phyloP scores from a whole-genome alignment of 2,888 invertebrate genomes.

The Petrolisthes cinctipes region DNA sequence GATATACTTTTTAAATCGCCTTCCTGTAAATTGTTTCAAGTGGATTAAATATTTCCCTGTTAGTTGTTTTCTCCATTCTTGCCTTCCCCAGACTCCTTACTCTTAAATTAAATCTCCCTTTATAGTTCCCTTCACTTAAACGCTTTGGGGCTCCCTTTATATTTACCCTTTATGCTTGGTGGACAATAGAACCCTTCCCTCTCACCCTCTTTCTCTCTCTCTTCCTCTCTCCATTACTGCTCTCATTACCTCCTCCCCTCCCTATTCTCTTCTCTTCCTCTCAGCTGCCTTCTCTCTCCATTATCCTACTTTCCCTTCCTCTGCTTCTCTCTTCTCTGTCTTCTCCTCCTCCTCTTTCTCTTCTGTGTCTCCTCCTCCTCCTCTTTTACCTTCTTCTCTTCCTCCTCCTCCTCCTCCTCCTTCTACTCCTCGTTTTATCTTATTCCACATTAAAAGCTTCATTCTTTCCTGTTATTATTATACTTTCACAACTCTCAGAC shows the following conservation, averaged over 20 bases:
- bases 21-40: too few species aligned
- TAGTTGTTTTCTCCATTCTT: too few species aligned
- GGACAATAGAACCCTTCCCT: neutral
- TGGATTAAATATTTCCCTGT: too few species aligned
- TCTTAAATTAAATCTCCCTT: neutral
- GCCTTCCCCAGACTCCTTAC: neutral
- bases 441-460: too few species aligned
- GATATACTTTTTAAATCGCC: too few species aligned
- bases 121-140: neutral
- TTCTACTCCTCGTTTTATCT: neutral
- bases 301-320: too few species aligned
- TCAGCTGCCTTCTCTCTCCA: too few species aligned
- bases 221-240: conserved; percentile 5
- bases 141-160: neutral
- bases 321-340: too few species aligned
- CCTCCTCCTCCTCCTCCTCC: neutral
- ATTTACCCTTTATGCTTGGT: neutral
- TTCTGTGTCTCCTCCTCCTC: neutral
- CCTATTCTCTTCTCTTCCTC: neutral
- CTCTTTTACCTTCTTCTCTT: neutral
- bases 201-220: conserved; percentile 12
- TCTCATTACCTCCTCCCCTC: neutral
- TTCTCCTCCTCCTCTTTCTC: neutral
- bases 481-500: too few species aligned
- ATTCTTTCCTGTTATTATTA: too few species aligned